A percentile compares a stretch with the other conserved stretches of the same genome.
Evolutionary conservation across 2,888 invertebrate genomes (phyloP).

Genomic region (Erebia palarica): DNA sequence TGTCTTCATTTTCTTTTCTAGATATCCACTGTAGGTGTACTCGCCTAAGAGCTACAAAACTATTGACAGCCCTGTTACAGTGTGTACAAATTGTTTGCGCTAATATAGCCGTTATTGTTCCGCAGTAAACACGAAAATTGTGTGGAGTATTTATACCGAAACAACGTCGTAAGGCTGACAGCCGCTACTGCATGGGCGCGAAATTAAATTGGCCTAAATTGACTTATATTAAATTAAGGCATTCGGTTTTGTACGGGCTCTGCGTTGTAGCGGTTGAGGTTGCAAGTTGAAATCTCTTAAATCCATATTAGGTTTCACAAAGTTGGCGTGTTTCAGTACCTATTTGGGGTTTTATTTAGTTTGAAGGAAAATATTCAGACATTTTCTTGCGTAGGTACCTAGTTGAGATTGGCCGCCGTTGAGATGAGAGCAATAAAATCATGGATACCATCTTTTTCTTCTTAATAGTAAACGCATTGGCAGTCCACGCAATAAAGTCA

Average conservation of each 20-base stretch:
- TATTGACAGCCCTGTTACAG: constrained; percentile 31
- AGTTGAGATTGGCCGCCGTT: not conserved
- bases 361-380: not conserved
- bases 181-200: constrained; percentile 64
- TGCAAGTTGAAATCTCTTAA: constrained; percentile 36
- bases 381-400: not conserved
- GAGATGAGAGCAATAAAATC: not conserved
- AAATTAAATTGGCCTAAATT: constrained; percentile 79
- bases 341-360: constrained; percentile 3
- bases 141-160: constrained; percentile 38
- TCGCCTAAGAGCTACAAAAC: constrained; percentile 28
- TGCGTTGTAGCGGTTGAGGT: constrained; percentile 53
- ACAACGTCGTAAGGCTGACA: constrained; percentile 37
- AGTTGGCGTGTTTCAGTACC: constrained; percentile 14
- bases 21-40: not conserved
- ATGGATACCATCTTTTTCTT: too few relatives aligned
- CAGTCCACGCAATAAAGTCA: too few relatives aligned
- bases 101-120: constrained; percentile 38
- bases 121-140: constrained; percentile 37
- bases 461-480: too few relatives aligned
- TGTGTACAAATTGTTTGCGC: constrained; percentile 31
- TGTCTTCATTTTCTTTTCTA: not conserved
- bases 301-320: constrained; percentile 27
- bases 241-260: constrained; percentile 74
- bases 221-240: constrained; percentile 79